Base-by-base conservation (phyloP, 2,888 invertebrate species). In the Idaea aversata region DNA sequence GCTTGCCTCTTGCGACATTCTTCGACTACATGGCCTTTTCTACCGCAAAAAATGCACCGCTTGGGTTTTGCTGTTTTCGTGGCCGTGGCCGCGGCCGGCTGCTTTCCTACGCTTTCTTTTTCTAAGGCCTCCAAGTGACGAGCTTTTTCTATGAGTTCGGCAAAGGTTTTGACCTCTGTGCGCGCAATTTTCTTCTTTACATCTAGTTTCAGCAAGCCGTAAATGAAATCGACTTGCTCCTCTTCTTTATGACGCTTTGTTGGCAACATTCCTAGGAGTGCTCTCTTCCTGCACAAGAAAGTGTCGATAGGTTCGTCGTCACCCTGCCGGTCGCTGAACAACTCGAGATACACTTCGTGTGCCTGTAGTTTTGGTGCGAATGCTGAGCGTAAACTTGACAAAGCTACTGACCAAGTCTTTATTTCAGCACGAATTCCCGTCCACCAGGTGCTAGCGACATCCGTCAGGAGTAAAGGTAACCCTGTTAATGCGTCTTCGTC, bases 331-430 rank as follows among this genome's bases (percentile, higher is more conserved):
- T 58, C 16, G 15, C 16, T 16, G n/a, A 16, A 58, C 16, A 16
- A 15, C n/a, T 66, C 15, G 4, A 63, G 1, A n/a, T 63, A 63
- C 1, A 66, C 59, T 13, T 66, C 66, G 57, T 63, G 15, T 36
- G 66, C 61, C 10, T 65, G 60, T 3, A 34, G 36, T 57, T 66
- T 58, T 13, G 63, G 63, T 0, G 66, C 66, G 16, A 66, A 66
- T 13, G 61, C 59, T 7, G 61, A 34, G 0, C 63, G 61, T 15
- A 66, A 57, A 7, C 15, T n/a, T 3, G 3, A 4, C 6, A 62
- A 5, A 7, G 35, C 62, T 57, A 16, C 25, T 57, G 60, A 25
- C 65, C 65, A 65, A 16, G 59, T 62, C 15, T 60, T 65, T 34
- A 63, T 61, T 16, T 65, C 65, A 5, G 57, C 61, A 35, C 61